Percentiles rank a stretch among this genome's conserved stretches.
These are phyloP conservation scores for Lepeophtheirus salmonis DNA, from an alignment of 1,140 invertebrate genomes.

Conservation along the genomic window DNA sequence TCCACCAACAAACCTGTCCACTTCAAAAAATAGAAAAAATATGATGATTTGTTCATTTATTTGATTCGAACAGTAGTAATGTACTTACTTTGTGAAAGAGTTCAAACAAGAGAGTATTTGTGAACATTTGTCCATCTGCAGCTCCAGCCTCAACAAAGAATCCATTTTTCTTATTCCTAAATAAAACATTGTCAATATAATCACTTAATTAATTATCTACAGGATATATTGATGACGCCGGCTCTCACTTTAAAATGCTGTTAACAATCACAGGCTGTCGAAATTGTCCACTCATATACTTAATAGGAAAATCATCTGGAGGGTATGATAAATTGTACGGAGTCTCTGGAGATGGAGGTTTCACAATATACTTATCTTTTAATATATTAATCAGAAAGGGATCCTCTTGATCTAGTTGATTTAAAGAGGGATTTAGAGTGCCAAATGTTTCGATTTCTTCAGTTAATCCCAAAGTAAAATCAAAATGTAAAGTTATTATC, in stretches of 20 bases:
- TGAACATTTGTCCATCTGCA: neutral
- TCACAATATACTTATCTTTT: neutral
- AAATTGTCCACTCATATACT: neutral
- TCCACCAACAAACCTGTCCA: conserved; percentile 16
- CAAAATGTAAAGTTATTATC: no score
- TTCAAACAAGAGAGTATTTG: conserved; percentile 2
- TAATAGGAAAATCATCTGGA: neutral
- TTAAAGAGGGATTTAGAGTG: neutral
- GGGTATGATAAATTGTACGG: neutral
- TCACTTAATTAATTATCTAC: neutral
- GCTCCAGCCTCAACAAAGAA: conserved; percentile 12
- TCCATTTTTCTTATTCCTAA: neutral
- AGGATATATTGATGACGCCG: neutral
- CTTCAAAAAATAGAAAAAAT: neutral
- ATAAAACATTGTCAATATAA: no score
- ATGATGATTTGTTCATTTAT: no score
- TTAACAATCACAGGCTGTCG: neutral
- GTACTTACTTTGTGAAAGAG: conserved; percentile 4
- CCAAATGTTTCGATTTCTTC: neutral
- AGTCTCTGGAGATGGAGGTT: neutral
- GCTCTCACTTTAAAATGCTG: conserved; percentile 2
- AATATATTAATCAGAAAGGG: neutral
- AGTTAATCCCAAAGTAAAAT: no score
- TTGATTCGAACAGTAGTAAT: neutral
- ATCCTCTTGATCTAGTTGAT: conserved; percentile 12